phyloP scores from a whole-genome alignment of 35 echinoderm and acorn worm genomes.

The Nesometra sesokonis region DNA sequence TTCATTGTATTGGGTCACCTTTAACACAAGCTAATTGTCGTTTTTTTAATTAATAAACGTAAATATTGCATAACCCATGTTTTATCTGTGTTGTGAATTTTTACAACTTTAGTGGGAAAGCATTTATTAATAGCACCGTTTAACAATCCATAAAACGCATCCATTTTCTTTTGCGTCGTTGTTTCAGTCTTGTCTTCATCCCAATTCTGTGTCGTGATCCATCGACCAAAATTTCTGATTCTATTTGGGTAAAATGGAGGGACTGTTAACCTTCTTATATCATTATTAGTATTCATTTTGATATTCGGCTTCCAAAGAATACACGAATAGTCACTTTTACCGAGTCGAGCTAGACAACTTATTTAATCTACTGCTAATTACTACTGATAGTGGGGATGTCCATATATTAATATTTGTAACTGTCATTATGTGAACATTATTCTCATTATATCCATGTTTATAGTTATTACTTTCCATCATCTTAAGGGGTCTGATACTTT shows the following conservation, averaged over 20 bases:
- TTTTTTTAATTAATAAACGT: not conserved
- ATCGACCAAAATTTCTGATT: not conserved
- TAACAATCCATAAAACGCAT: not conserved
- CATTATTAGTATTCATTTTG: too few species aligned
- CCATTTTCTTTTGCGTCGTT: not conserved
- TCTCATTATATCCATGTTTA: too few species aligned
- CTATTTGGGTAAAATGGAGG: not conserved
- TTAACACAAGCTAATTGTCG: not conserved
- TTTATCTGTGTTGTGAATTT: not conserved
- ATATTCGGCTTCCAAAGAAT: too few species aligned
- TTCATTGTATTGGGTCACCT: not conserved
- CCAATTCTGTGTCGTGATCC: not conserved
- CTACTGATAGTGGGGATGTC: too few species aligned
- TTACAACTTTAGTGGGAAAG: not conserved
- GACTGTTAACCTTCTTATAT: too few species aligned
- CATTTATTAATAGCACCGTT: not conserved
- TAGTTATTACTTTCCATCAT: too few species aligned
- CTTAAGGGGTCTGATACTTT: too few species aligned
- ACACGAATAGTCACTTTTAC: too few species aligned
- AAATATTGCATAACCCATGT: not conserved
- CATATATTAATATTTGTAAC: too few species aligned
- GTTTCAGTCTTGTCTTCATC: not conserved
- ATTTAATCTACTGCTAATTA: too few species aligned
- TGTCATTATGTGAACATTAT: too few species aligned
- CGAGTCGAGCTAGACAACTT: too few species aligned